These are phyloP conservation scores for Alviniconcha marisindica DNA, from an alignment of 1,140 invertebrate genomes.

Conservation along the genomic window DNA sequence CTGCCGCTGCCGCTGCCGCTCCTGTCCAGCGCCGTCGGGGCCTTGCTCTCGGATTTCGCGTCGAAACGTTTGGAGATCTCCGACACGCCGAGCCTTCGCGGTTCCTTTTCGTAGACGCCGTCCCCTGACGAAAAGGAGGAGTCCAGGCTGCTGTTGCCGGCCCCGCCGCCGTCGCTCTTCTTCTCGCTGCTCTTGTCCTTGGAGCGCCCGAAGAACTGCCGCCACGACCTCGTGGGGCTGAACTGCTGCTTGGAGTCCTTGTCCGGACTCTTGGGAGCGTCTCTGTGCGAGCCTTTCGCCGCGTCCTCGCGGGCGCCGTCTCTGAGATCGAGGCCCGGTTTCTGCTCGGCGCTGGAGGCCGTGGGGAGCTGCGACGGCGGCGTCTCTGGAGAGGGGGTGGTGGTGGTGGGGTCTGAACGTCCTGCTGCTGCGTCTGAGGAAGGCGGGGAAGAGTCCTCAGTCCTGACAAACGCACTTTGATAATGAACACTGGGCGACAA, in stretches of 20 bases:
- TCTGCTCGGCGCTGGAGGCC: background rate
- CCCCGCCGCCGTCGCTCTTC: background rate
- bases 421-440: no score
- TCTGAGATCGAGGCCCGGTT: background rate
- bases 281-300: no score
- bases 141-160: background rate
- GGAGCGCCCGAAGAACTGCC: slow-evolving; percentile 27
- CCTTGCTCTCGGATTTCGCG: background rate
- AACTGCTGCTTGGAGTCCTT: slow-evolving; percentile 29
- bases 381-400: no score
- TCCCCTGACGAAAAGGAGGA: background rate
- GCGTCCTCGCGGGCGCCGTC: background rate
- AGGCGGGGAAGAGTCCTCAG: background rate
- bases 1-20: background rate
- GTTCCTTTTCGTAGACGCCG: slow-evolving; percentile 22
- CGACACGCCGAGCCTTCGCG: slow-evolving; percentile 17
- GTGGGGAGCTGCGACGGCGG: no score
- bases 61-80: background rate
- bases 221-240: slow-evolving; percentile 7
- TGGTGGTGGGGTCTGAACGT: no score
- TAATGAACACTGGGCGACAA: no score
- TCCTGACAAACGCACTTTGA: no score
- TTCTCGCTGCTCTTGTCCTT: slow-evolving; percentile 31
- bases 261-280: background rate
- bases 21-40: no score